Base-by-base conservation (phyloP, 1,140 invertebrate species). In the Megathymus violae region DNA sequence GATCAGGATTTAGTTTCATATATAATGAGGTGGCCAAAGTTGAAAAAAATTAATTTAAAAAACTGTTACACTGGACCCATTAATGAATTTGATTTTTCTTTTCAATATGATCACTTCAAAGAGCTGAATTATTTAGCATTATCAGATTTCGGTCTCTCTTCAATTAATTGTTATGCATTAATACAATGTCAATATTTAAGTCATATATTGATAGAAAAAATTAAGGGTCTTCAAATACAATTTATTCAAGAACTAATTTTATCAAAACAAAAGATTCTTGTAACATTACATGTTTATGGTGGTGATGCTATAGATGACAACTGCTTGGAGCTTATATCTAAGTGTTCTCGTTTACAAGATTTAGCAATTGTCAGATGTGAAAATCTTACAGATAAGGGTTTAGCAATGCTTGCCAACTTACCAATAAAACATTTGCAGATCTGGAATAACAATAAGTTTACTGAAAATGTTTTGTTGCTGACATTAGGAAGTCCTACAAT, bases 301-400 rank as follows among this genome's bases (percentile, higher is more conserved):
- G 84, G 84, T 11, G 72, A 79, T 52, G 64, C 78, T 34, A 66
- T 91, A 16, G 69, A 90, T 71, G 84, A 92, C 41, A 56, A 78
- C 48, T 74, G 80, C 51, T 61, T 91, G 7, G 22, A 80, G 43
- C 62, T 86, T 22, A 61, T 91, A 54, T 74, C 85, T n/a, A 64
- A 82, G 22, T 91, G 90, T 64, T 14, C 72, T 38, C 19, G 64
- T 2, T 63, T 92, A 22, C 81, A 68, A 47, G 84, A 88, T 69
- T 77, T 92, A 17, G 84, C 82, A 27, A 88, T 92, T 63, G 79
- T 89, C 36, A 78, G 82, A 62, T 88, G 91, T 76, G 89, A 92
- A 65, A 80, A 78, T 47, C 68, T 92, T 1, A 89, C 85, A 5
- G 85, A 92, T 69, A 50, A 48, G 38, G 87, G 88, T 31, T 68